phyloP scores from a whole-genome alignment of 2,113 vertebrate genomes.

The Laterallus jamaicensis region DNA sequence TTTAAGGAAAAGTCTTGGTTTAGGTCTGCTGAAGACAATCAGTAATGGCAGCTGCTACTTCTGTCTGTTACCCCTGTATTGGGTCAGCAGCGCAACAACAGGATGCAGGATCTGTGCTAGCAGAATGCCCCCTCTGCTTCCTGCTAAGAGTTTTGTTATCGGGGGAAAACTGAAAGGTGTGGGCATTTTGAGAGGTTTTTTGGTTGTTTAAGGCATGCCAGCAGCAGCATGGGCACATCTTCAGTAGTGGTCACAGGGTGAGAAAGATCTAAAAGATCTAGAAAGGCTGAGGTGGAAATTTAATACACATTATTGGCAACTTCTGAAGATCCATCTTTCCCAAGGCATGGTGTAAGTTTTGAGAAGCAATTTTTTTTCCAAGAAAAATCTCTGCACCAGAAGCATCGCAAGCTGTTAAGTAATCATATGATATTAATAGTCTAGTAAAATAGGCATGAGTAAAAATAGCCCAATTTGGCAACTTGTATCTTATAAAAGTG shows the following conservation, averaged over 20 bases:
- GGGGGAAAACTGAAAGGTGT: neutral
- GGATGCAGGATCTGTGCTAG: neutral
- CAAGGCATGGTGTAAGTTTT: neutral
- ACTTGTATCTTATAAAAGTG: neutral
- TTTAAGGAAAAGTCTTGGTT: neutral
- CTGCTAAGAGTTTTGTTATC: neutral
- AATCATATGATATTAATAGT: neutral
- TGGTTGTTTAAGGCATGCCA: neutral
- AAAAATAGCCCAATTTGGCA: neutral
- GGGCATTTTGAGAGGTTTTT: fast-evolving
- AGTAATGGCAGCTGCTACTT: neutral
- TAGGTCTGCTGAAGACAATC: neutral
- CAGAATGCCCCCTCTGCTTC: neutral
- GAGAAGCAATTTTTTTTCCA: neutral
- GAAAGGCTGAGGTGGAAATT: neutral
- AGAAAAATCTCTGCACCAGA: neutral
- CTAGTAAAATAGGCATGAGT: neutral
- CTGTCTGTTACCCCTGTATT: neutral
- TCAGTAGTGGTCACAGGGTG: neutral
- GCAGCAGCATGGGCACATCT: neutral
- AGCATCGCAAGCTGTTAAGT: neutral
- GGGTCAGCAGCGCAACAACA: neutral
- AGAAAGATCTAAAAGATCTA: neutral
- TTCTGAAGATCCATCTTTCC: neutral
- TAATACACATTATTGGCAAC: neutral